phyloP scores from a whole-genome alignment of 1,140 invertebrate species.

The Muscidifurax raptorellus region DNA sequence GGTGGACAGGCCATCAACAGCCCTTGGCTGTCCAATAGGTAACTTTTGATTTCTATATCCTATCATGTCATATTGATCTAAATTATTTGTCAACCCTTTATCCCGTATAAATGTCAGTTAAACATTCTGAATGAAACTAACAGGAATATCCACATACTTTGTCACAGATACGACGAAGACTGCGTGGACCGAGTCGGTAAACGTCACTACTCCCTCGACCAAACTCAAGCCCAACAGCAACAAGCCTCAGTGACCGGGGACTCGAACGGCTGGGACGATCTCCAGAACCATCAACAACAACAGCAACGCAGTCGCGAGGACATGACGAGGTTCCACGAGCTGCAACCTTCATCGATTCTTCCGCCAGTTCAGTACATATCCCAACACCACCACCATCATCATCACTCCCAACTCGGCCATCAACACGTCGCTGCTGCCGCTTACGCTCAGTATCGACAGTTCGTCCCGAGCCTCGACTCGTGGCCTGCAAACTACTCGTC shows the following conservation, averaged over 20 bases:
- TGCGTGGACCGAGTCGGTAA: slow-evolving; percentile 68
- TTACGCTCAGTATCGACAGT: slow-evolving; percentile 65
- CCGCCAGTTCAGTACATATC: slow-evolving; percentile 70
- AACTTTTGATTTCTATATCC: neutral
- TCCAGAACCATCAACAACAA: slow-evolving; percentile 37
- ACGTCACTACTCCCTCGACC: slow-evolving; percentile 62
- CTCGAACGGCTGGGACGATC: slow-evolving; percentile 34
- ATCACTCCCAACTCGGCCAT: slow-evolving; percentile 58
- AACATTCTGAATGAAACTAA: neutral
- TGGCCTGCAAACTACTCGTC: slow-evolving; percentile 63
- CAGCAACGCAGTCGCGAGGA: slow-evolving; percentile 64
- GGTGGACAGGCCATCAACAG: neutral
- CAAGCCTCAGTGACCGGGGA: neutral
- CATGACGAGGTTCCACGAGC: slow-evolving; percentile 74
- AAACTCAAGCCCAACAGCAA: neutral
- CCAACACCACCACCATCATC: slow-evolving; percentile 62
- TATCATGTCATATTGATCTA: too few species aligned
- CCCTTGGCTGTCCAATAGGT: slow-evolving; percentile 36
- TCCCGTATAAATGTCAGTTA: neutral
- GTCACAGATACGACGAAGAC: slow-evolving; percentile 71
- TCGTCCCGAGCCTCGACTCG: slow-evolving; percentile 67
- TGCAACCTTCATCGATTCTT: slow-evolving; percentile 69
- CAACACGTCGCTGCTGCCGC: slow-evolving; percentile 45
- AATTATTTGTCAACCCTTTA: neutral
- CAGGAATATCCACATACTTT: neutral